Base-by-base conservation (phyloP, 2,797 vertebrate genomes). In the Pseudomugil tenellus region DNA sequence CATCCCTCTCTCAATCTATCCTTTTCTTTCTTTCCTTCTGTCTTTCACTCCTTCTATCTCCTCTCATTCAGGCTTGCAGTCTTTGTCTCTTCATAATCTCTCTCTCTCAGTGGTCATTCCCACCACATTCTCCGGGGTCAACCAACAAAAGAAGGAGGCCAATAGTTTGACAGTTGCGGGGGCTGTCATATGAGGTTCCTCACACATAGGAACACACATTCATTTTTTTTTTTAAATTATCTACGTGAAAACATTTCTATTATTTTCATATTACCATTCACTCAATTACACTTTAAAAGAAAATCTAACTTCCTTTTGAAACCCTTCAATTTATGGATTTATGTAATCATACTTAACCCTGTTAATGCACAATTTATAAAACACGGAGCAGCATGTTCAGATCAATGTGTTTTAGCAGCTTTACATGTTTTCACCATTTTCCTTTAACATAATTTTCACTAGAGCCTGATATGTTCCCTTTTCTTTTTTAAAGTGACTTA, bases 71-170 rank as follows among this genome's bases (percentile, higher is more conserved):
- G 68, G 78, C 76, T 81, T 23, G 48, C 34, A 3, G 65, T 79
- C 79, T 89, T 86, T 89, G 76, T 90, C 68, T 79, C 74, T 62
- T 70, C 52, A 52, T 90, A 90, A 87, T 91, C 87, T 86, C 84
- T 88, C 84, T 88, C 78, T 85, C 84, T 69, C 81, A 83, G 81
- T 82, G 83, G 74, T 77, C 83, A 87, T 91, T 91, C 90, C 87
- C 84, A 91, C 77, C 88, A 80, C 90, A 91, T 91, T 92, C 89
- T 90, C 80, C 5, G 49, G 87, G 89, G 90, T 91, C 90, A 85
- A 72, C 77, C 82, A 81, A 90, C 87, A 92, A 91, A 90, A 86
- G 88, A 65, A 84, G 75, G 66, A 80, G 83, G 88, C 61, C 74
- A 63, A 78, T 75, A 65, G 75, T 81, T 79, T 88, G 90, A 91